phyloP scores from a whole-genome alignment of 2,797 vertebrate species.

The Cottoperca gobio region DNA sequence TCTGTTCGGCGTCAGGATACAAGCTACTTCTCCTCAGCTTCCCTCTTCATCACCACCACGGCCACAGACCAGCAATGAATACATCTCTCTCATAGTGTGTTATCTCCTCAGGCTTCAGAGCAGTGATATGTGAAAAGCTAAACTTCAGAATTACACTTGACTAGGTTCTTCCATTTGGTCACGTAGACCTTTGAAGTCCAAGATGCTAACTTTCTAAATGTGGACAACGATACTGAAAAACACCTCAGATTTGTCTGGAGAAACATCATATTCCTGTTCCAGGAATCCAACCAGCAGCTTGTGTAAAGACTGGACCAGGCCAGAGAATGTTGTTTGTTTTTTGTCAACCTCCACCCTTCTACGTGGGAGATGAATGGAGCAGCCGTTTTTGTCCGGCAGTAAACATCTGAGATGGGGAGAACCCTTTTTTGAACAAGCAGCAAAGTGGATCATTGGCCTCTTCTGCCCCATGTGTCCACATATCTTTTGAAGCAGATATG shows the following conservation, averaged over 20 bases:
- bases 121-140: neutral
- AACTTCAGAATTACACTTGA: neutral
- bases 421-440: neutral
- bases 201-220: constrained; percentile 7
- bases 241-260: constrained; percentile 26
- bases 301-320: constrained; percentile 36
- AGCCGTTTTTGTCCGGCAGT: constrained; percentile 58
- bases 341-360: constrained; percentile 55
- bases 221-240: constrained; percentile 26
- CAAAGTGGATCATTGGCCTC: constrained; percentile 7
- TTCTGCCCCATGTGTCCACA: neutral
- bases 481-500: too few relatives aligned
- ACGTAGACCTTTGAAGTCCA: neutral
- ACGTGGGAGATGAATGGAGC: constrained; percentile 48
- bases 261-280: constrained; percentile 27
- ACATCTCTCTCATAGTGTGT: neutral
- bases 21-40: constrained; percentile 50
- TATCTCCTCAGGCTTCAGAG: neutral
- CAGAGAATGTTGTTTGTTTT: constrained; percentile 65
- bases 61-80: neutral
- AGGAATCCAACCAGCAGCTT: constrained; percentile 39
- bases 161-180: neutral
- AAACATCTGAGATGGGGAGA: constrained; percentile 51
- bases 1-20: constrained; percentile 31
- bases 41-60: constrained; percentile 26